These are phyloP conservation scores for Aphelenchoides fujianensis DNA, from an alignment of 1,140 invertebrate species.

Conservation along the genomic window DNA sequence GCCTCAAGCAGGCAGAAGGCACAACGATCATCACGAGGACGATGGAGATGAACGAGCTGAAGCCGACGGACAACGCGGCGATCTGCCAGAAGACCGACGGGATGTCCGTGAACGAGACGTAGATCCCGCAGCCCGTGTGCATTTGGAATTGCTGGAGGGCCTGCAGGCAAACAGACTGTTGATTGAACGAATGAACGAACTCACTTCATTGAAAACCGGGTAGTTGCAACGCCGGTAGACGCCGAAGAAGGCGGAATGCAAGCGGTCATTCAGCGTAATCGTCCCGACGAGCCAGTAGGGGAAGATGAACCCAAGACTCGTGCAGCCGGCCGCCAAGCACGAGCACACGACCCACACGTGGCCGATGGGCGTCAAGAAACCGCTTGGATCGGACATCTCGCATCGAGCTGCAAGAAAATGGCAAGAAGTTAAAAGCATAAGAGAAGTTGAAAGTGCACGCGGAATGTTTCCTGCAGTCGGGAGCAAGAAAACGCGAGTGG, in stretches of 20 bases:
- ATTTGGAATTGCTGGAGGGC: background rate
- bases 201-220: slow-evolving; percentile 3
- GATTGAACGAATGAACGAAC: background rate
- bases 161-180: background rate
- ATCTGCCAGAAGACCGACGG: background rate
- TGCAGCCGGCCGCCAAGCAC: background rate
- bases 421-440: too few species aligned
- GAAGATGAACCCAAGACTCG: background rate
- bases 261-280: background rate
- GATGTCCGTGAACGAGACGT: background rate
- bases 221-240: background rate
- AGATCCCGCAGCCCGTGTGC: background rate
- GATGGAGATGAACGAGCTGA: background rate
- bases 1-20: background rate
- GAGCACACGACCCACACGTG: background rate
- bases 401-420: too few species aligned
- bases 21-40: background rate
- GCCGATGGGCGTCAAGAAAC: background rate
- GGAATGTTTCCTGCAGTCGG: too few species aligned
- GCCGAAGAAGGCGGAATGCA: background rate
- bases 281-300: background rate
- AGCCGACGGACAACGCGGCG: background rate
- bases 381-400: background rate
- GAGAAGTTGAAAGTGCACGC: too few species aligned
- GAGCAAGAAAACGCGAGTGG: too few species aligned